Percentiles rank a stretch among this genome's conserved stretches.
Conservation (phyloP, 2,113 vertebrate species). For the Gymnocephalus cernua region DNA sequence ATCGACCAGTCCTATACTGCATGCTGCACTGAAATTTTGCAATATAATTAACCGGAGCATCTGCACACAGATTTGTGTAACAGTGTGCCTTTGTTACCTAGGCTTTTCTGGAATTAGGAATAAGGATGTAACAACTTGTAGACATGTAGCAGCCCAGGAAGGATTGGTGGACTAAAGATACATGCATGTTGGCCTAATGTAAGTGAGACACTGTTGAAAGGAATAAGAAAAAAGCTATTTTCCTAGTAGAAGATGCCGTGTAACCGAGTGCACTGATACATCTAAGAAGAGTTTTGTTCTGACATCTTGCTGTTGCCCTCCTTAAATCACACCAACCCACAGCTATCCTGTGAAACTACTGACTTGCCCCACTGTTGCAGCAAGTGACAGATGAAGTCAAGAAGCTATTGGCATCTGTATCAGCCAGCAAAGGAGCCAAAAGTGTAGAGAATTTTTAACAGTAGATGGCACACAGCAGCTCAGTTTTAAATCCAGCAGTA, state of each 20-base stretch:
- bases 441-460: constrained; percentile 18
- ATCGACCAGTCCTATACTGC: constrained; percentile 38
- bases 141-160: constrained; percentile 4
- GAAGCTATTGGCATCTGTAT: constrained; percentile 30
- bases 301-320: not conserved
- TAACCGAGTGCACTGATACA: not conserved
- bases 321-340: not conserved
- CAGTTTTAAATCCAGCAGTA: constrained; percentile 46
- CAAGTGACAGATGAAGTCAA: constrained; percentile 32
- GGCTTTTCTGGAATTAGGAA: constrained; percentile 40
- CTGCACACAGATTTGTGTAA: constrained; percentile 46
- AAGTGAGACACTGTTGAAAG: not conserved
- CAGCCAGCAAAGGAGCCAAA: constrained; percentile 27
- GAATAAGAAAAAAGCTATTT: not conserved
- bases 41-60: constrained; percentile 15
- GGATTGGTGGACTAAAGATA: not conserved
- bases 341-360: not conserved
- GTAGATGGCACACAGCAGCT: constrained; percentile 34
- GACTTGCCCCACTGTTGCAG: not conserved
- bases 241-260: not conserved
- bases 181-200: not conserved
- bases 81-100: constrained; percentile 45
- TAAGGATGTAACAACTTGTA: not conserved
- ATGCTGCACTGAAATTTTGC: constrained; percentile 19
- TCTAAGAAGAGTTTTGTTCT: not conserved